Conservation (phyloP, 2,797 vertebrate genomes). For the Acrossocheilus wenchowensis region DNA sequence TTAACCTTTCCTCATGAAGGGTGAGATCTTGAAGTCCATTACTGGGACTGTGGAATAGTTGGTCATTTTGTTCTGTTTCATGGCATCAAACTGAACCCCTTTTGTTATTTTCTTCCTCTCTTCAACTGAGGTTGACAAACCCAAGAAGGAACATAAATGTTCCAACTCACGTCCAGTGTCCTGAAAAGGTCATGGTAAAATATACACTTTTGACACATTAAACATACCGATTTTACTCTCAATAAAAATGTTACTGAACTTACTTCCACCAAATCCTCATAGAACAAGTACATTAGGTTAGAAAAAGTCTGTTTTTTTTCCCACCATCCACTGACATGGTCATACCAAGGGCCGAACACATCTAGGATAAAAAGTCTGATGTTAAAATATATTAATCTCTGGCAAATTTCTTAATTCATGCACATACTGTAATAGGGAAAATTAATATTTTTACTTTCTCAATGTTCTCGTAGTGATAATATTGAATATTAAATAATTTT, state of each 20-base stretch:
- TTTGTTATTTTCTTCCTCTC: conserved; percentile 69
- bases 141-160: conserved; percentile 78
- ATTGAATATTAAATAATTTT: neutral
- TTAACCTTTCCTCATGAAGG: neutral
- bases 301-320: conserved; percentile 78
- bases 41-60: neutral
- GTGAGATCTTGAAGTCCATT: neutral
- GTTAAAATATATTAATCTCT: neutral
- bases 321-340: conserved; percentile 83
- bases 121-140: conserved; percentile 67
- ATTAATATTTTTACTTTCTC: neutral
- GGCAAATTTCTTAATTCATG: neutral
- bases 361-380: conserved; percentile 67
- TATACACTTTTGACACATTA: neutral
- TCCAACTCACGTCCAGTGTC: conserved; percentile 79
- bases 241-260: neutral
- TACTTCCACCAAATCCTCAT: conserved; percentile 84
- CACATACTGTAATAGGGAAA: neutral
- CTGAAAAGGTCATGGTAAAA: conserved; percentile 63
- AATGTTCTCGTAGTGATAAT: neutral
- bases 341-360: conserved; percentile 83
- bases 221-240: neutral
- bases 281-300: conserved; percentile 83
- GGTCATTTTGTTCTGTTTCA: neutral
- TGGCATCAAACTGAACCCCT: conserved; percentile 70